Conservation (phyloP, 2,888 invertebrate genomes). For the Phyto melanocephala region DNA sequence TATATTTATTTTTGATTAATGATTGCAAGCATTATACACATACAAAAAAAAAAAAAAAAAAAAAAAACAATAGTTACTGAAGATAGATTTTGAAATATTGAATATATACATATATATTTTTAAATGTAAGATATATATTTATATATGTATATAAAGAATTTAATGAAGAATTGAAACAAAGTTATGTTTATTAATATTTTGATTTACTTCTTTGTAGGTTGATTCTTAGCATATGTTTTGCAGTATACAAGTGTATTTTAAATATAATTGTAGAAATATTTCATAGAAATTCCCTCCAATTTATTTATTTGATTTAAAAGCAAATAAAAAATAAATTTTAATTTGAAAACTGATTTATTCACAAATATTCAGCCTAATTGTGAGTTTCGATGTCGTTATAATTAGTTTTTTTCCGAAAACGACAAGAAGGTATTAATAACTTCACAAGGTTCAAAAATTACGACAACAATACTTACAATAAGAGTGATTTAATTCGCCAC, state of each 20-base stretch:
- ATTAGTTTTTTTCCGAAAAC: too few species aligned
- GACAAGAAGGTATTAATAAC: too few species aligned
- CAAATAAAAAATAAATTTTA: too few species aligned
- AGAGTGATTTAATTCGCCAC: slow-evolving; percentile 2
- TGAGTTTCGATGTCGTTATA: too few species aligned
- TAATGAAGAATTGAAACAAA: slow-evolving; percentile 53
- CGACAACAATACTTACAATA: too few species aligned
- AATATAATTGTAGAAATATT: not conserved
- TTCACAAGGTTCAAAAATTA: too few species aligned
- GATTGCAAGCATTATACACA: slow-evolving; percentile 63
- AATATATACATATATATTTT: slow-evolving; percentile 18
- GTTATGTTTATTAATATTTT: slow-evolving; percentile 36
- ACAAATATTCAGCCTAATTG: too few species aligned
- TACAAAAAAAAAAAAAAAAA: too few species aligned
- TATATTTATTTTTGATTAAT: slow-evolving; percentile 39
- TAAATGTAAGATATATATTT: slow-evolving; percentile 33
- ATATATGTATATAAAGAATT: slow-evolving; percentile 47
- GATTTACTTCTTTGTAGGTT: slow-evolving; percentile 22
- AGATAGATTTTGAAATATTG: slow-evolving; percentile 42
- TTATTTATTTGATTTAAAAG: not conserved
- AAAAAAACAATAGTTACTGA: slow-evolving; percentile 45
- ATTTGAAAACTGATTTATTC: too few species aligned
- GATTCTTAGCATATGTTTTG: not conserved
- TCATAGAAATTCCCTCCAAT: not conserved
- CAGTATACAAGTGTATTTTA: not conserved